These are phyloP conservation scores for Moxostoma hubbsi DNA, from an alignment of 2,797 vertebrate species.

Conservation along the genomic window DNA sequence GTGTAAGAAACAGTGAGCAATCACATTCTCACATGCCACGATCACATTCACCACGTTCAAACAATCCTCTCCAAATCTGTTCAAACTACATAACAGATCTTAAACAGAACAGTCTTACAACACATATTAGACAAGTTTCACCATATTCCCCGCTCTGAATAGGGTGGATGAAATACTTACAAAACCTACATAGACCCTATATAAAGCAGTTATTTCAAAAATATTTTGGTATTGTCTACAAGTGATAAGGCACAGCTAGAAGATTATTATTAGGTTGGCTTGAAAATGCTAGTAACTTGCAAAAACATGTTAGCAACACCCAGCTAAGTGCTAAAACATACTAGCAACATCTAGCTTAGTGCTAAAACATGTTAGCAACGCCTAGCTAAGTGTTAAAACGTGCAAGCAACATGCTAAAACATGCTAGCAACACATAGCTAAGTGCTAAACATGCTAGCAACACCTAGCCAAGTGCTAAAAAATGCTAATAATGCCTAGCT, in stretches of 20 bases:
- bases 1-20: slow-evolving; percentile 13
- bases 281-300: no score
- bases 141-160: neutral
- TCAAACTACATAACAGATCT: slow-evolving; percentile 18
- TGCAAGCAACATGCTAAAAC: no score
- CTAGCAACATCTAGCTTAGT: no score
- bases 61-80: slow-evolving; percentile 4
- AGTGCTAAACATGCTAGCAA: no score
- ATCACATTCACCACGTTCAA: slow-evolving; percentile 40
- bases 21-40: slow-evolving; percentile 49
- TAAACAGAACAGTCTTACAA: slow-evolving; percentile 25
- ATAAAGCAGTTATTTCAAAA: neutral
- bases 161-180: neutral
- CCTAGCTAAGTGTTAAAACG: no score
- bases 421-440: no score
- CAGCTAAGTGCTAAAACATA: no score
- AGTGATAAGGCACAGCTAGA: neutral
- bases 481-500: no score
- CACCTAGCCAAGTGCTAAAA: no score
- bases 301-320: no score
- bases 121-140: slow-evolving; percentile 11
- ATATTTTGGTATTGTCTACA: neutral
- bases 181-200: neutral
- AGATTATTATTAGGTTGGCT: no score
- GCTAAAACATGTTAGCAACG: no score